Evolutionary conservation across 2,113 vertebrate genomes (phyloP).

Genomic region (Butorides virescens): DNA sequence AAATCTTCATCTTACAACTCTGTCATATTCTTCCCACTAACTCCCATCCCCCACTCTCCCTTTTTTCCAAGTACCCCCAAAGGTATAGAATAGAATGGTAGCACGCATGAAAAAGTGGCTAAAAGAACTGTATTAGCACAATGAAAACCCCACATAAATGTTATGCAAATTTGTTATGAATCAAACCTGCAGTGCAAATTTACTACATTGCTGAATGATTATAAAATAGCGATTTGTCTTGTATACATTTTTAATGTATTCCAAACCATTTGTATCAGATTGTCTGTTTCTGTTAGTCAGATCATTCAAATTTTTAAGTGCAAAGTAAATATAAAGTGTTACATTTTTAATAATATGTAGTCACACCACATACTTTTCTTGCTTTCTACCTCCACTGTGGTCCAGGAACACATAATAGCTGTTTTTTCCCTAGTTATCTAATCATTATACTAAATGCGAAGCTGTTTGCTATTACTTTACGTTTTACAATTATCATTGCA

Average conservation of each 20-base stretch:
- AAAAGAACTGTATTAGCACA: conserved; percentile 58
- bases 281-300: conserved; percentile 69
- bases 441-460: conserved; percentile 66
- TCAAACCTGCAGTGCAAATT: conserved; percentile 70
- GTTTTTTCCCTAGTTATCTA: conserved; percentile 74
- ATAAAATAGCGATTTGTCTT: conserved; percentile 72
- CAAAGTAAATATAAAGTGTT: conserved; percentile 69
- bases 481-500: conserved; percentile 71
- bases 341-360: conserved; percentile 66
- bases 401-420: conserved; percentile 73
- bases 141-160: conserved; percentile 64
- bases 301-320: conserved; percentile 73
- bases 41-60: neutral
- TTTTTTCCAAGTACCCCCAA: conserved; percentile 28
- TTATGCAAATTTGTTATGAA: conserved; percentile 72
- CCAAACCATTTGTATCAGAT: conserved; percentile 58
- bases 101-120: conserved; percentile 34
- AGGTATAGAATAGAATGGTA: conserved; percentile 38
- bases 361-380: conserved; percentile 52
- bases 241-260: conserved; percentile 70
- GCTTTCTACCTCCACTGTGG: conserved; percentile 57
- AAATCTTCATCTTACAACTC: conserved; percentile 32
- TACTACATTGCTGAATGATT: conserved; percentile 56
- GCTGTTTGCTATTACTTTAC: conserved; percentile 68
- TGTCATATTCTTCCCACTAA: neutral